These are phyloP conservation scores for Anhinga anhinga DNA, from an alignment of 2,113 vertebrate genomes.

Conservation along the genomic window DNA sequence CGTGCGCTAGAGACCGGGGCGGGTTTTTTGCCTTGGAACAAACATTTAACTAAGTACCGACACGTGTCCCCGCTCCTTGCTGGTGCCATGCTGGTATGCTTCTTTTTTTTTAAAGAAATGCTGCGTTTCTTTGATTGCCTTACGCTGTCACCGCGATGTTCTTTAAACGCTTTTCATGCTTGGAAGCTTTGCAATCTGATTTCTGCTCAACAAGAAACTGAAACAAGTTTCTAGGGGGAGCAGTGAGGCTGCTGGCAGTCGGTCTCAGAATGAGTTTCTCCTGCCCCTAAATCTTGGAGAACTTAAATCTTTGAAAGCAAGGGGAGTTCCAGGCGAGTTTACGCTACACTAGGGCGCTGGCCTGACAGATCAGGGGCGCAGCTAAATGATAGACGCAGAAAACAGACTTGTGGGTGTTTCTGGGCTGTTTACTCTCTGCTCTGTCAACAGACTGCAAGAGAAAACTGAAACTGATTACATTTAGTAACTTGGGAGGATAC, in stretches of 20 bases:
- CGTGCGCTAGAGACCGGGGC: accelerated
- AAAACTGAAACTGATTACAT: conserved; percentile 1
- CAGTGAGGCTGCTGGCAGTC: conserved; percentile 13
- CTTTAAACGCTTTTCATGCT: not conserved
- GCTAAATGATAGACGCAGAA: accelerated
- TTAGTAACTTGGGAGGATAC: not conserved
- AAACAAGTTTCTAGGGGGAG: conserved; percentile 56
- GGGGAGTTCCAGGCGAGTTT: not conserved
- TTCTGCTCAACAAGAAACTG: conserved; percentile 59
- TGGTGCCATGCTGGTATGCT: not conserved
- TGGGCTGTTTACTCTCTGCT: not conserved
- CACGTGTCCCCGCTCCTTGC: accelerated
- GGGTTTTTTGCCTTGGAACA: not conserved
- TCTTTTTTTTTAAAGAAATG: not conserved
- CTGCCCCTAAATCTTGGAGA: not conserved
- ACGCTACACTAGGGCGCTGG: accelerated
- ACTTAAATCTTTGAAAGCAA: conserved; percentile 51
- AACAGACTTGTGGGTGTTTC: not conserved
- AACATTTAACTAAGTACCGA: not conserved
- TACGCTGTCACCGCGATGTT: not conserved
- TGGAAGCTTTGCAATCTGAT: not conserved
- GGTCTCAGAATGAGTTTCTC: conserved; percentile 46
- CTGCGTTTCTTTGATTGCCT: not conserved
- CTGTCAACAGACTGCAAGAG: not conserved
- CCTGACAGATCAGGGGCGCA: not conserved